A percentile compares a stretch with the other conserved stretches of the same genome.
phyloP scores from a whole-genome alignment of 2,113 vertebrate species.

The Onychostoma macrolepis region DNA sequence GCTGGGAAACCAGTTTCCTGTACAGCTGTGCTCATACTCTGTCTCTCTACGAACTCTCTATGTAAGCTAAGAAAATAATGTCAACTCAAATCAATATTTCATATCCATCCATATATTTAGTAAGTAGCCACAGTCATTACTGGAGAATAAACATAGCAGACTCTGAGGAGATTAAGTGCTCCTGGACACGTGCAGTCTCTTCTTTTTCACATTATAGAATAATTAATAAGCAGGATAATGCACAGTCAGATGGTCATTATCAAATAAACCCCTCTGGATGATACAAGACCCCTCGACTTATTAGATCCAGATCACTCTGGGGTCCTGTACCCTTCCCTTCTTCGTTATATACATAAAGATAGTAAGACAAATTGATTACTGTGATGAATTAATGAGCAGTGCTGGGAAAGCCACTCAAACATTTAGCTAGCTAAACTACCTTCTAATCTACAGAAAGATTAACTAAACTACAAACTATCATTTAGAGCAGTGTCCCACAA shows the following conservation, averaged over 20 bases:
- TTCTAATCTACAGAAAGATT: background rate
- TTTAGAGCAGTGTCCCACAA: background rate
- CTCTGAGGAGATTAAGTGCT: background rate
- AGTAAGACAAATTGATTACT: background rate
- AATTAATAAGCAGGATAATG: background rate
- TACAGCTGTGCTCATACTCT: background rate
- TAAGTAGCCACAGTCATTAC: background rate
- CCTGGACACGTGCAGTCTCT: background rate
- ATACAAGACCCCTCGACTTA: background rate
- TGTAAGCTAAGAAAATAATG: background rate
- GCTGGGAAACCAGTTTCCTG: background rate
- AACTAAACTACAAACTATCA: background rate
- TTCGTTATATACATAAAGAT: background rate
- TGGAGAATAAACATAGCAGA: slow-evolving; percentile 1
- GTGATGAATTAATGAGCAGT: background rate
- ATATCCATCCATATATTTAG: background rate
- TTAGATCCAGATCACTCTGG: background rate
- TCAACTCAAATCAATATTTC: slow-evolving; percentile 6
- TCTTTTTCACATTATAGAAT: background rate
- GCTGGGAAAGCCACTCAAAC: background rate
- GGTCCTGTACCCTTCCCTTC: background rate
- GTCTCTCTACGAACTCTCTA: background rate
- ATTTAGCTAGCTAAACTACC: background rate
- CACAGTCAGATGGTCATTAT: background rate
- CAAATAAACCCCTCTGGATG: background rate